Base-by-base conservation (phyloP, 2,797 vertebrate species). In the Chaunax sp. region DNA sequence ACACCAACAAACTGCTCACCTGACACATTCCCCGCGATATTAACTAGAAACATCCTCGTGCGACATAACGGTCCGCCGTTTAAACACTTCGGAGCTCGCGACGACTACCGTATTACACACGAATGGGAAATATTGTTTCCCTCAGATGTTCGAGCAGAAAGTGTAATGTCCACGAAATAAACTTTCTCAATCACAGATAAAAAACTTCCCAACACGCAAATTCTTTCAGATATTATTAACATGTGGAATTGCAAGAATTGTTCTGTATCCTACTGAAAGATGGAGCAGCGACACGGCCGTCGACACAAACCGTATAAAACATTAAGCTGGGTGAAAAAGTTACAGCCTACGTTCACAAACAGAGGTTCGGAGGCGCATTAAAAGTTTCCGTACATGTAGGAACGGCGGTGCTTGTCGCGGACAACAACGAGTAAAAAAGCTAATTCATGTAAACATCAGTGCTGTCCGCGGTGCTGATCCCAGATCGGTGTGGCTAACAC, bases 401-500 rank as follows among this genome's bases (percentile, higher is more conserved):
- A 38, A 69, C 72, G 47, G 49, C 64, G 58, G 44, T 16, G 46
- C 62, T 35, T 33, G 69, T 63, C 64, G 69, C 58, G 25, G 56
- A 35, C 47, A 57, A 80, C 22, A 80, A 72, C 71, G 45, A 56
- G 69, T 7, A 64, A 47, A 46, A 45, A 26, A 2, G 77, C 40
- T 7, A 51, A 16, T 1, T 72, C 64, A 9, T 52, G 68, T 58
- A 67, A 67, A 75, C 72, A 63, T 2, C 74, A 75, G 86, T 76
- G 83, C 89, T 93, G 91, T 93, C 92, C 92, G 88, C 86, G 86
- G 92, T 90, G 89, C 87, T 91, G 92, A 92, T 91, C 89, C 87
- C 88, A 87, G 89, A 83, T 86, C 86, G 86, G 85, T 50, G 87
- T 56, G 87, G 89, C 89, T 84, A 79, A 70, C 83, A 40, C 69